These are phyloP conservation scores for Cochlearius cochlearius DNA, from an alignment of 2,113 vertebrate genomes.

Conservation along the genomic window DNA sequence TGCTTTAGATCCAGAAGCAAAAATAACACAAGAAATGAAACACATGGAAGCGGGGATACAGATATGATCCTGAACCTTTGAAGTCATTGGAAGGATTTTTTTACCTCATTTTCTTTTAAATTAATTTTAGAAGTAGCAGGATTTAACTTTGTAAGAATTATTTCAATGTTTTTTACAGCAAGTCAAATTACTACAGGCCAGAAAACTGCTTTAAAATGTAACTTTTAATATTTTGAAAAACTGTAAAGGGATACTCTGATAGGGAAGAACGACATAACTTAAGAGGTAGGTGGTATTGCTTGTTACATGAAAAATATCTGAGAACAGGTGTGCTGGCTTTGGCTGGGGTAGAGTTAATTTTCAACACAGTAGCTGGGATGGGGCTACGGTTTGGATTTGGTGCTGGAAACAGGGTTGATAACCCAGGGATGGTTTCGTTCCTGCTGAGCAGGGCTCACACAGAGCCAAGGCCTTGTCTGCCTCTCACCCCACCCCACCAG, in stretches of 20 bases:
- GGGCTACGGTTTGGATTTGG: not conserved
- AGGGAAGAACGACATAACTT: not conserved
- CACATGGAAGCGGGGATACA: not conserved
- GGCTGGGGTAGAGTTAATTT: not conserved
- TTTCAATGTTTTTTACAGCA: not conserved
- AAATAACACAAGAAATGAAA: slow-evolving; percentile 1
- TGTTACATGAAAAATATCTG: not conserved
- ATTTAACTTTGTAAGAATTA: not conserved
- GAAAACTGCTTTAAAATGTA: not conserved
- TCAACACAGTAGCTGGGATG: not conserved
- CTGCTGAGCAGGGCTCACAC: not conserved
- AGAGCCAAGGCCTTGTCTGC: not conserved
- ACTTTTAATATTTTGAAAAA: not conserved
- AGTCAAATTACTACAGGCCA: not conserved
- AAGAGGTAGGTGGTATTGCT: not conserved
- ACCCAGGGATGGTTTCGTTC: not conserved
- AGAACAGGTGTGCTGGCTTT: not conserved
- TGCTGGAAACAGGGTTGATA: not conserved
- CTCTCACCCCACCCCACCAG: not conserved
- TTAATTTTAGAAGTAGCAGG: not conserved
- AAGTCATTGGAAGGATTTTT: not conserved
- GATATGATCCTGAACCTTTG: not conserved
- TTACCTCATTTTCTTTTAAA: not conserved
- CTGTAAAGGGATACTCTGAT: not conserved
- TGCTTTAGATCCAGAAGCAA: not conserved